phyloP scores from a whole-genome alignment of 2,113 vertebrate species.

The Terrapene triunguis region DNA sequence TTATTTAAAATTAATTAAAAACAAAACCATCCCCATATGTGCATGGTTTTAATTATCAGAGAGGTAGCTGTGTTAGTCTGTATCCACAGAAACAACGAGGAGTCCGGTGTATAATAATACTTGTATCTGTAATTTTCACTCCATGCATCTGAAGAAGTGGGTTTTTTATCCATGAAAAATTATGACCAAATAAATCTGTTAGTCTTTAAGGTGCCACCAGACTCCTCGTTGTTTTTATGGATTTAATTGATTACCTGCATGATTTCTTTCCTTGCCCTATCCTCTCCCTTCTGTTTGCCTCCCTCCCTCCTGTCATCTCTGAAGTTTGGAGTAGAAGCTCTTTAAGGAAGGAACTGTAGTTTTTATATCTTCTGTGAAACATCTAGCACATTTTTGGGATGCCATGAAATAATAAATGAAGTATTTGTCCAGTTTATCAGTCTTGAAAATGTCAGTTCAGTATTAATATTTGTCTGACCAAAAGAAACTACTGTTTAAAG shows the following conservation, averaged over 20 bases:
- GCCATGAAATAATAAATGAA: background rate
- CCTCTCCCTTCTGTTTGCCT: background rate
- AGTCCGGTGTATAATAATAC: too few relatives aligned
- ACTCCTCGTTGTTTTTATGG: too few relatives aligned
- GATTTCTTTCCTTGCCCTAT: background rate
- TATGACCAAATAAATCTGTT: too few relatives aligned
- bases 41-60: background rate
- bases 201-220: too few relatives aligned
- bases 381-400: background rate
- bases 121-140: too few relatives aligned
- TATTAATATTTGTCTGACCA: background rate
- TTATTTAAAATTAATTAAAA: background rate
- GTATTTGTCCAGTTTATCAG: background rate
- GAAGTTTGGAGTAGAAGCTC: background rate
- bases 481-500: background rate
- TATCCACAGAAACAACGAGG: too few relatives aligned
- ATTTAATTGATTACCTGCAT: background rate
- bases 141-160: too few relatives aligned
- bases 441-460: background rate
- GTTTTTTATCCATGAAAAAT: too few relatives aligned
- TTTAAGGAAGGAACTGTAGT: background rate
- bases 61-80: too few relatives aligned
- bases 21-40: background rate
- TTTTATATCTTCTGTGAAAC: background rate
- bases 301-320: background rate